Percentiles rank a stretch among this genome's conserved stretches.
Evolutionary conservation across 2,797 vertebrate species (phyloP).

Genomic region (Syncerus caffer): DNA sequence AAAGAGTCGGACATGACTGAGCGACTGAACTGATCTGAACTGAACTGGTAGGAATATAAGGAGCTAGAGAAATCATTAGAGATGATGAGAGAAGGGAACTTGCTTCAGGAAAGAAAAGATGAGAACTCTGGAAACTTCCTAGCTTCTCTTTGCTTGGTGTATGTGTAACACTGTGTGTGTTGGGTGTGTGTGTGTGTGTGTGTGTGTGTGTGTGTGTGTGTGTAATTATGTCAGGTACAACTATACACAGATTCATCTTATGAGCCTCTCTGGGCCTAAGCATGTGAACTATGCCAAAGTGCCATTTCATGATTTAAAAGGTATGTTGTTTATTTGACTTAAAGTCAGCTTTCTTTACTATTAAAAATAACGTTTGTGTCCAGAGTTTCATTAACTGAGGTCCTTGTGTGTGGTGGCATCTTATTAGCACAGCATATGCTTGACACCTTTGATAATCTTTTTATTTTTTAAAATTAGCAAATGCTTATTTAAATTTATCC

Average conservation of each 20-base stretch:
- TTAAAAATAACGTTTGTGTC: neutral
- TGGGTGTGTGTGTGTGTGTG: no score
- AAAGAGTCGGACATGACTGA: no score
- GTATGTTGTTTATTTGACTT: neutral
- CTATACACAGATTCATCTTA: neutral
- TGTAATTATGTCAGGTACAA: neutral
- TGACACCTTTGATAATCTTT: neutral
- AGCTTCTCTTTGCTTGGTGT: neutral
- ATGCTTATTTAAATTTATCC: neutral
- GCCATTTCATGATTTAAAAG: neutral
- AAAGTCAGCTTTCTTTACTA: neutral
- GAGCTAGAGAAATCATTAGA: neutral
- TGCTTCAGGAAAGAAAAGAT: neutral
- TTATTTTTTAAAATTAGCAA: slow-evolving; percentile 21
- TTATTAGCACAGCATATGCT: neutral
- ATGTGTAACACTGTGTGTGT: neutral
- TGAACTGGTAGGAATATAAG: neutral
- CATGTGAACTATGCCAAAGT: neutral
- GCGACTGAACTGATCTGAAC: no score
- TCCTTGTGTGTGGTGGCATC: neutral
- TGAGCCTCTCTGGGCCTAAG: neutral
- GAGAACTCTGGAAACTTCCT: neutral
- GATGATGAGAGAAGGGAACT: fast-evolving
- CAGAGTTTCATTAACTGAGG: neutral
- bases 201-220: neutral